Evolutionary conservation across 2,113 vertebrate species (phyloP).

Genomic region (Bos javanicus): DNA sequence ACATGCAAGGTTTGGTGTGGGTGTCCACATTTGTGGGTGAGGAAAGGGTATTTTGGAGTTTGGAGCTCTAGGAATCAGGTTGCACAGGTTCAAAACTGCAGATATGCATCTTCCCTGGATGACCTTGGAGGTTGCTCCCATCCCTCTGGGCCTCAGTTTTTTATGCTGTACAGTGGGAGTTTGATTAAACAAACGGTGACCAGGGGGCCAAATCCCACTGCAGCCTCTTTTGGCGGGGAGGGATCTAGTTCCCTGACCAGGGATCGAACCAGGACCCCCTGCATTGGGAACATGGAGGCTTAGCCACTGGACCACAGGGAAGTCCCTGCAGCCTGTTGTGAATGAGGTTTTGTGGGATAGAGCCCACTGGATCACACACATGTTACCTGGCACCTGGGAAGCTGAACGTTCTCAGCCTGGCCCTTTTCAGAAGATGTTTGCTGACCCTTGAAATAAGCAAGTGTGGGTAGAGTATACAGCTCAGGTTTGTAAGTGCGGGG

Average conservation of each 20-base stretch:
- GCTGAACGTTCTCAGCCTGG: neutral
- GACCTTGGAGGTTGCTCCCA: neutral
- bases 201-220: neutral
- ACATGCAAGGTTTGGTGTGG: neutral
- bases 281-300: neutral
- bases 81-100: neutral
- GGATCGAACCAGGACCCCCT: neutral
- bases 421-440: neutral
- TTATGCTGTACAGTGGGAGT: neutral
- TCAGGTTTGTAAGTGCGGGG: neutral
- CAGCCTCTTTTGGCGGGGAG: neutral
- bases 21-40: neutral
- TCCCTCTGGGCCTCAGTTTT: neutral
- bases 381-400: neutral
- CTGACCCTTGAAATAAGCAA: neutral
- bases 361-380: neutral
- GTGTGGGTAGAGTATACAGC: rapidly evolving
- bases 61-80: neutral
- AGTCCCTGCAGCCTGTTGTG: neutral
- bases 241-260: neutral
- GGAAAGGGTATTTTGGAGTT: neutral
- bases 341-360: neutral
- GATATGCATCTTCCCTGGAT: neutral
- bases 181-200: neutral
- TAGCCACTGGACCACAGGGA: neutral